Evolutionary conservation across 2,113 vertebrate genomes (phyloP).

Genomic region (Cichladusa arquata): DNA sequence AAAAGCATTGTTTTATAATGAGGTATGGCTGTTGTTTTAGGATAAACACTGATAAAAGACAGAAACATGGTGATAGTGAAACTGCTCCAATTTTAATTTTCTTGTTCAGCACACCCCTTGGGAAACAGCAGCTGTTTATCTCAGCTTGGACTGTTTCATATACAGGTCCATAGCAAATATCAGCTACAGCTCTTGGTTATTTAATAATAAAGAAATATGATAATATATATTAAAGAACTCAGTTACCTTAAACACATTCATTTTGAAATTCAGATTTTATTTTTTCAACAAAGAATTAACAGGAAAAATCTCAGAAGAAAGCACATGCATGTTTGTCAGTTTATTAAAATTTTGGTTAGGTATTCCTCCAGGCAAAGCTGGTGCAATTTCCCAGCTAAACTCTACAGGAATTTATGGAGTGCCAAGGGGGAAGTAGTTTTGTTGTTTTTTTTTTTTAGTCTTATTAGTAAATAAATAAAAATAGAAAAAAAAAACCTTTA

Average conservation of each 20-base stretch:
- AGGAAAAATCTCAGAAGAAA: not conserved
- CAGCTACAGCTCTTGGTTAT: not conserved
- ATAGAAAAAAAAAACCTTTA: not conserved
- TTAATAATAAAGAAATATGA: not conserved
- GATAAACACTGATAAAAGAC: not conserved
- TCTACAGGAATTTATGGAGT: not conserved
- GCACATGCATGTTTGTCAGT: rapidly evolving
- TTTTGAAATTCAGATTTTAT: not conserved
- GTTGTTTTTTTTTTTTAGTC: not conserved
- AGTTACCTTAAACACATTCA: not conserved
- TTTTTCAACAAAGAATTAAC: not conserved
- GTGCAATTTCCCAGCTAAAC: not conserved
- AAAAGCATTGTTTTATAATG: not conserved
- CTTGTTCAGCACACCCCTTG: not conserved
- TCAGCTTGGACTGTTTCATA: not conserved
- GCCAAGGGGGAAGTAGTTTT: not conserved
- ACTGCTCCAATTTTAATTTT: not conserved
- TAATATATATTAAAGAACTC: not conserved
- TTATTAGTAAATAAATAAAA: not conserved
- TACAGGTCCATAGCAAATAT: not conserved
- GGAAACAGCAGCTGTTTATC: slow-evolving; percentile 4
- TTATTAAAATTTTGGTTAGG: not conserved
- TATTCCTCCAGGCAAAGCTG: not conserved
- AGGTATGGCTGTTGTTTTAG: not conserved
- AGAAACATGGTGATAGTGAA: not conserved